These are phyloP conservation scores for Drosophila oshimai DNA, from an alignment of 1,140 invertebrate genomes.

Conservation along the genomic window DNA sequence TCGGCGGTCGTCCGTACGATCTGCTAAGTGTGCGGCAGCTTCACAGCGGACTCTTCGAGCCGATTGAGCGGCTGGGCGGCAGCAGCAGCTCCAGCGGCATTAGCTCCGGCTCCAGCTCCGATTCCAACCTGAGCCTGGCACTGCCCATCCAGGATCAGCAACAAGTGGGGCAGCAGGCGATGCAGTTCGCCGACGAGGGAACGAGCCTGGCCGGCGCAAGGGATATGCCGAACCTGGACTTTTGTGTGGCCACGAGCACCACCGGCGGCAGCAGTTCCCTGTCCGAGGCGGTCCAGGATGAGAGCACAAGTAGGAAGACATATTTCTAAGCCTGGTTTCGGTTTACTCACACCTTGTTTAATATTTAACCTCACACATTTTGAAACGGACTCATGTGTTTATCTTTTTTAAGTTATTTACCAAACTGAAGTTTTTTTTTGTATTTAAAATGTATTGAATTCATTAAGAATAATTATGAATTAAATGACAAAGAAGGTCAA, in stretches of 20 bases:
- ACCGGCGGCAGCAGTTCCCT: slow-evolving; percentile 9
- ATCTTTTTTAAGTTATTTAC: no score
- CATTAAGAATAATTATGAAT: no score
- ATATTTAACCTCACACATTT: background rate
- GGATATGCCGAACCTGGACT: slow-evolving; percentile 55
- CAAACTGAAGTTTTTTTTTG: background rate
- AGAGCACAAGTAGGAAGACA: slow-evolving; percentile 51
- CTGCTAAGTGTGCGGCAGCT: slow-evolving; percentile 52
- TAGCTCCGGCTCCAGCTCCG: background rate
- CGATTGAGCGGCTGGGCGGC: slow-evolving; percentile 32
- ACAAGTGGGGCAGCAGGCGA: background rate
- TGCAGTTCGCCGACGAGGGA: background rate
- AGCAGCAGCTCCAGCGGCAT: background rate
- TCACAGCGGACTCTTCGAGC: slow-evolving; percentile 61
- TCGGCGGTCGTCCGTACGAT: slow-evolving; percentile 48
- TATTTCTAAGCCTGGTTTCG: background rate
- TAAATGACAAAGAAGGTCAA: no score
- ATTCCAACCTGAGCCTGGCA: background rate
- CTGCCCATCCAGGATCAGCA: background rate
- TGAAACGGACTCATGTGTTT: background rate
- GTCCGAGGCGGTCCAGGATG: slow-evolving; percentile 56
- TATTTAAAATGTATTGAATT: background rate
- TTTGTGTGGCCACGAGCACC: background rate
- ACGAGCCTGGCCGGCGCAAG: background rate
- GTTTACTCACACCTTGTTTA: background rate